Conservation (phyloP, 2,888 invertebrate genomes). For the Pheosia tremula region DNA sequence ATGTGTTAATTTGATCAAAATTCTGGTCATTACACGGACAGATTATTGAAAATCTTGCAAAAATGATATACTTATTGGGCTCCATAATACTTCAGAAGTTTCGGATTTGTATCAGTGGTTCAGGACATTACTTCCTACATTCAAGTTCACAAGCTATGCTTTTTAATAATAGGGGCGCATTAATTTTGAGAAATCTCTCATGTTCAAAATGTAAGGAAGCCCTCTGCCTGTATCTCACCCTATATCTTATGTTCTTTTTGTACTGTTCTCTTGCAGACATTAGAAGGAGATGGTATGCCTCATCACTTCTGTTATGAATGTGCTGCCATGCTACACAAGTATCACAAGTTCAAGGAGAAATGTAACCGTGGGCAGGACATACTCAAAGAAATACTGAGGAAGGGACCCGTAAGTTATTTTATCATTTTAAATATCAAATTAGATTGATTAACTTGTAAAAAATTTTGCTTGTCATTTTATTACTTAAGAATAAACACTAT, state of each 20-base stretch:
- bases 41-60: no score
- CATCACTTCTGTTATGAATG: slow-evolving; percentile 71
- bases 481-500: no score
- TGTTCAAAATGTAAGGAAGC: no score
- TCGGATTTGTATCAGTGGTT: no score
- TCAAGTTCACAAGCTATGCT: no score
- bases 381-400: slow-evolving; percentile 56
- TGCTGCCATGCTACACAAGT: slow-evolving; percentile 64
- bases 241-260: not conserved
- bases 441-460: no score
- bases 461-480: no score
- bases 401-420: slow-evolving; percentile 56
- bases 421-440: not conserved
- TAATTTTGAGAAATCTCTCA: no score
- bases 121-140: no score
- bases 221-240: not conserved
- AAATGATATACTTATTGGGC: no score
- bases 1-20: not conserved
- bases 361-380: slow-evolving; percentile 58
- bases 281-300: slow-evolving; percentile 55
- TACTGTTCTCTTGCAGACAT: slow-evolving; percentile 41
- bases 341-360: slow-evolving; percentile 72
- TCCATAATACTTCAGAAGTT: no score
- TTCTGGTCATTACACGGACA: not conserved
- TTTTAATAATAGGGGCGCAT: no score